Evolutionary conservation across 2,113 vertebrate genomes (phyloP).

Genomic region (Neopipo cinnamomea): DNA sequence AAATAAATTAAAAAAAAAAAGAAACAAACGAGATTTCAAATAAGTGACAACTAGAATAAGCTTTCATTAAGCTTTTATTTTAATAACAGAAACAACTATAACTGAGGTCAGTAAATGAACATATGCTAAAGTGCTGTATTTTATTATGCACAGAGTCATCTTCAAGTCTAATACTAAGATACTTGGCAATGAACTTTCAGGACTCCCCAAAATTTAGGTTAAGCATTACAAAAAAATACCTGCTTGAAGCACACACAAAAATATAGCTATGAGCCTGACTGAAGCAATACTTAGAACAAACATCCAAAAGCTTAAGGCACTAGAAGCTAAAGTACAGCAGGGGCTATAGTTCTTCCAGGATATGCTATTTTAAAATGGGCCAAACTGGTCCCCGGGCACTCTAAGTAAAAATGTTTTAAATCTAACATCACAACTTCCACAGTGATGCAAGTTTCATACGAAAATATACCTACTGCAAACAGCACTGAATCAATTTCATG

Average conservation of each 20-base stretch:
- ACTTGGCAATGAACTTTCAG: background rate
- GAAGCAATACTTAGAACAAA: background rate
- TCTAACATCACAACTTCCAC: background rate
- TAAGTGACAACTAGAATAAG: background rate
- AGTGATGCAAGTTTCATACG: background rate
- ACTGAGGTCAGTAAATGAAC: background rate
- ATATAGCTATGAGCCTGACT: background rate
- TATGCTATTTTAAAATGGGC: background rate
- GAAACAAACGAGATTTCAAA: background rate
- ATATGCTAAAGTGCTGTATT: background rate
- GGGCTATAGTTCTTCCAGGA: background rate
- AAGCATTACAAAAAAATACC: background rate
- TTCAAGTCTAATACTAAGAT: background rate
- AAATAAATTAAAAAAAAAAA: background rate
- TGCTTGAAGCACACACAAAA: background rate
- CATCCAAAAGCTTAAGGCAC: background rate
- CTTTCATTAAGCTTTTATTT: background rate
- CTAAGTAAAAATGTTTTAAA: background rate
- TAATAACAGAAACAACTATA: background rate
- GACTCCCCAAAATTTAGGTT: background rate
- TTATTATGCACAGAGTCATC: background rate
- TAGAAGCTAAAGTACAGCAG: conserved; percentile 28
- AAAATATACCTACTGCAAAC: background rate
- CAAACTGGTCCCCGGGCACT: background rate
- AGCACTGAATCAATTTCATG: background rate